phyloP scores from a whole-genome alignment of 2,888 invertebrate species.

The Stenurella melanura region DNA sequence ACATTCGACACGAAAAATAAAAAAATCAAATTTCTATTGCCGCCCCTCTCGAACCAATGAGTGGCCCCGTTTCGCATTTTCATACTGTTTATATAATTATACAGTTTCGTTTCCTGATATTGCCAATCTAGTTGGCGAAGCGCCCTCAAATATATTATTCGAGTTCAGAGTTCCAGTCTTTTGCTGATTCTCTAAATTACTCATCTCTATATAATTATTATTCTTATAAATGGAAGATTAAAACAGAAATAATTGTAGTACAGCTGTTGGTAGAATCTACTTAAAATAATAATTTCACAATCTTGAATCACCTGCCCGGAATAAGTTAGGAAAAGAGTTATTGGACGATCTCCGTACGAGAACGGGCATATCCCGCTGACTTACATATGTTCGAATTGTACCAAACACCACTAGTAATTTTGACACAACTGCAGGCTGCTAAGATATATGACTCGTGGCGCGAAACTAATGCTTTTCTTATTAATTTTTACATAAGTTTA shows the following conservation, averaged over 20 bases:
- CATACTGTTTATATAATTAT: too few species aligned
- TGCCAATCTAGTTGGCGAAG: too few species aligned
- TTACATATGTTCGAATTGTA: conserved; percentile 63
- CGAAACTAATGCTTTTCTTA: conserved; percentile 5
- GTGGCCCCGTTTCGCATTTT: too few species aligned
- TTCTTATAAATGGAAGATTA: not conserved
- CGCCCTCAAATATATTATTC: too few species aligned
- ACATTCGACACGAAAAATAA: too few species aligned
- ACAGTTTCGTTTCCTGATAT: too few species aligned
- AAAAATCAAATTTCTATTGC: too few species aligned
- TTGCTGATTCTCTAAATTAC: too few species aligned
- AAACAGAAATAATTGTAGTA: conserved; percentile 23
- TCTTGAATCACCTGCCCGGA: conserved; percentile 40
- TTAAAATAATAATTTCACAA: conserved; percentile 42
- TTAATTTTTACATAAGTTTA: conserved; percentile 27
- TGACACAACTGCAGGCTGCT: conserved; percentile 57
- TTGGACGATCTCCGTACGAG: conserved; percentile 49
- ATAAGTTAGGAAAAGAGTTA: conserved; percentile 55
- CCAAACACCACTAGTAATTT: conserved; percentile 63
- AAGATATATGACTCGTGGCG: conserved; percentile 47
- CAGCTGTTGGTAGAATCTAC: conserved; percentile 32
- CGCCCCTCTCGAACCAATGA: too few species aligned
- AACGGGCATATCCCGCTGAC: conserved; percentile 59
- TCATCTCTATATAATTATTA: not conserved
- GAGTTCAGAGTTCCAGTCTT: too few species aligned